Percentiles rank a stretch among this genome's conserved stretches.
phyloP scores from a whole-genome alignment of 2,888 invertebrate genomes.

The Saturnia japonica region DNA sequence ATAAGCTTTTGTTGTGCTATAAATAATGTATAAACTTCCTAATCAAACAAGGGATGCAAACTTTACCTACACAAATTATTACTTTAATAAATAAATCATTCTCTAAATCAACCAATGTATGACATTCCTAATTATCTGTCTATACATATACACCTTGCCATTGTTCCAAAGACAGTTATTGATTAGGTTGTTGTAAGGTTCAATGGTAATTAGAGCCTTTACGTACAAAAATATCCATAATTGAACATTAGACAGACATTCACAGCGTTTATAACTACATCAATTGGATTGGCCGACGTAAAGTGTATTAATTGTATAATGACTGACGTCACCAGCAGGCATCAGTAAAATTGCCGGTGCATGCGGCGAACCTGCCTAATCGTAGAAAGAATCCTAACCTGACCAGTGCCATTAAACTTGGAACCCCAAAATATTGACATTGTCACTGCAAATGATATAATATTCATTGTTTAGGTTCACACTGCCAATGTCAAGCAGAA shows the following conservation, averaged over 20 bases:
- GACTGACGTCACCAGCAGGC: not conserved
- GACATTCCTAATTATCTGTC: too few relatives aligned
- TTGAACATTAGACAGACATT: not conserved
- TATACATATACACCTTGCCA: too few relatives aligned
- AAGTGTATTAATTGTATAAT: not conserved
- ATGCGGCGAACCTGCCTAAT: not conserved
- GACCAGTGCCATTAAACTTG: too few relatives aligned
- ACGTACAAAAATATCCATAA: not conserved
- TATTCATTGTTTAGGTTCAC: too few relatives aligned
- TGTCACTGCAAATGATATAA: too few relatives aligned
- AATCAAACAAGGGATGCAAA: conserved; percentile 22
- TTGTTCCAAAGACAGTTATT: too few relatives aligned
- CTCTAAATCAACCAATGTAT: not conserved
- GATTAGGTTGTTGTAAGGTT: not conserved
- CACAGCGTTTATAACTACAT: not conserved
- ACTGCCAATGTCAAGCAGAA: too few relatives aligned
- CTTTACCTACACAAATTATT: not conserved
- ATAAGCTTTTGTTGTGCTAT: conserved; percentile 40
- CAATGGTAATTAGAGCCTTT: not conserved
- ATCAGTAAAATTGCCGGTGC: not conserved
- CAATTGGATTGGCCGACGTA: not conserved
- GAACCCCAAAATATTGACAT: too few relatives aligned
- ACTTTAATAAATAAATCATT: not conserved
- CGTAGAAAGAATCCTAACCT: too few relatives aligned
- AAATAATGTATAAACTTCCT: conserved; percentile 41